phyloP scores from a whole-genome alignment of 1,140 invertebrate species.

The Popillia japonica region DNA sequence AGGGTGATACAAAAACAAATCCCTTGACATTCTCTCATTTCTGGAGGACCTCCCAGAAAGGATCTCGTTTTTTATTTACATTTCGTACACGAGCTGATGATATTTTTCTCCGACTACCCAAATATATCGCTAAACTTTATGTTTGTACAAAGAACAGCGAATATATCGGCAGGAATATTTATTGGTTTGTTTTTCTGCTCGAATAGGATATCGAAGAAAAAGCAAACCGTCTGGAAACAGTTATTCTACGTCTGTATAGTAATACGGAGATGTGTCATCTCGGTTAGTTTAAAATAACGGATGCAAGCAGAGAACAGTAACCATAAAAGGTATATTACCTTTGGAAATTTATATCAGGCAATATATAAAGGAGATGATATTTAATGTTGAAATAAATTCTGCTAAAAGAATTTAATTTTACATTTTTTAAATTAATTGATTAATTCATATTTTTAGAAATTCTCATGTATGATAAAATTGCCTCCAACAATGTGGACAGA shows the following conservation, averaged over 20 bases:
- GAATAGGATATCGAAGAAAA: background rate
- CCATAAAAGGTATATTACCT: background rate
- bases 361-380: background rate
- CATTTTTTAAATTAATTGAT: no score
- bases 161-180: background rate
- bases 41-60: background rate
- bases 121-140: background rate
- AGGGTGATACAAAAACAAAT: background rate
- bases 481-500: no score
- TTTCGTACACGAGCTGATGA: background rate
- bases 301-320: background rate
- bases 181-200: constrained; percentile 5
- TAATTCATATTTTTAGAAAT: no score
- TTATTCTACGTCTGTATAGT: background rate
- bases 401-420: no score
- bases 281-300: no score
- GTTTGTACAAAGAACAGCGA: background rate
- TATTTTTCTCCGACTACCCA: background rate
- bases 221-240: background rate
- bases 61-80: background rate
- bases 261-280: background rate
- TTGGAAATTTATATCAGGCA: background rate
- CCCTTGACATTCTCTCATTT: background rate
- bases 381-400: background rate
- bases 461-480: no score